Conservation (phyloP, 53 echinoderm and acorn worm genomes). For the Pentamera pediparva region DNA sequence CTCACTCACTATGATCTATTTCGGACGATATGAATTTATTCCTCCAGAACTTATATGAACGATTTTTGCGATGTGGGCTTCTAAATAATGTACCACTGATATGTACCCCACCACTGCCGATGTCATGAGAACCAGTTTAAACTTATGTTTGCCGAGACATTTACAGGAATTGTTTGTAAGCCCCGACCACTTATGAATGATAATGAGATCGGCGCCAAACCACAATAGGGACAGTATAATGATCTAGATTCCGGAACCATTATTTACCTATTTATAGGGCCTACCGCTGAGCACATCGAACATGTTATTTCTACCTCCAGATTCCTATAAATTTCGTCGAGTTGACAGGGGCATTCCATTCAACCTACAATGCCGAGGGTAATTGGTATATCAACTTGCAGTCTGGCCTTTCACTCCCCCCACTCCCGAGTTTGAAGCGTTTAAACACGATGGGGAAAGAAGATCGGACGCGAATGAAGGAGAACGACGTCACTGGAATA, state of each 20-base stretch:
- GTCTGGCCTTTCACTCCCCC: conserved; percentile 1
- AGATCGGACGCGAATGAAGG: background rate
- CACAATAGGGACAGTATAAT: conserved; percentile 7
- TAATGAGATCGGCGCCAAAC: background rate
- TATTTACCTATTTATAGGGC: background rate
- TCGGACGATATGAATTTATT: background rate
- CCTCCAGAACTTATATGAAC: background rate
- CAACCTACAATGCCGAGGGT: background rate
- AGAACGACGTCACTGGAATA: background rate
- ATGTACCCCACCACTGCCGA: background rate
- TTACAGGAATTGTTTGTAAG: background rate
- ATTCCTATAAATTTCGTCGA: background rate
- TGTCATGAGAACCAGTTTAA: conserved; percentile 9
- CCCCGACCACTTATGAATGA: background rate
- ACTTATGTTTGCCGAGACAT: background rate
- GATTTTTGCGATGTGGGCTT: background rate
- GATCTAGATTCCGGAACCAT: background rate
- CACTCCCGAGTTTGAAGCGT: background rate
- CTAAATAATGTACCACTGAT: conserved; percentile 3
- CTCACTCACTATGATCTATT: background rate
- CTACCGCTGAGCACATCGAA: background rate
- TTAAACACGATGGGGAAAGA: background rate
- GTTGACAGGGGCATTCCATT: background rate
- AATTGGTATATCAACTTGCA: conserved; percentile 2
- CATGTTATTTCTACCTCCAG: background rate